Base-by-base conservation (phyloP, 2,113 vertebrate species). In the Fulmarus glacialis region DNA sequence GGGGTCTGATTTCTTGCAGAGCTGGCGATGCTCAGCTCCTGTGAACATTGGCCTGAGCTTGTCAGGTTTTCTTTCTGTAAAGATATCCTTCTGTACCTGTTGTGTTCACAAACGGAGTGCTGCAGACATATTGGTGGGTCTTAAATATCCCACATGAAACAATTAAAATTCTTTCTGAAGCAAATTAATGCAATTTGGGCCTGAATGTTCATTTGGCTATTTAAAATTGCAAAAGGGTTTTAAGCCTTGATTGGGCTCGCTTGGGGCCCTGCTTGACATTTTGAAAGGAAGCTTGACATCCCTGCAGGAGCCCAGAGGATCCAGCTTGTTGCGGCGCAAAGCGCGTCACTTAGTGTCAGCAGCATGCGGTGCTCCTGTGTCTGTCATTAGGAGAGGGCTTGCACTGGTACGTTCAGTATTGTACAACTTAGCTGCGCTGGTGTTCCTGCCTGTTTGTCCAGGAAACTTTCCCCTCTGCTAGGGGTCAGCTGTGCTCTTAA, bases 21-120 rank as follows among this genome's bases (percentile, higher is more conserved):
- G 80, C 24, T 53, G 56, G 4, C 0, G 4, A 5, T 20, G 75
- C 58, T 53, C 15, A 12, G 30, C 45, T 36, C 30, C 34, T 17
- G 12, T 40, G 29, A 40, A 15, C 15, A 0, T 6, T 0, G 2
- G 8, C 30, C 47, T 27, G n/a, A 15, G 3, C 23, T 43, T 12
- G 23, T 5, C 0, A 2, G 68, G 34, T 19, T 56, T 27, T 4
- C 21, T 18, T 45, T 70, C 43, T 45, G 26, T 38, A 38, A 26
- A 17, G 59, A 26, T 36, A 11, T 1, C 59, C 22, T 2, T 8
- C 38, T 43, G 21, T 14, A 9, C 0, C 1, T 8, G 8, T 24
- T 45, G 36, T 5, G 23, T 8, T 70, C 42, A 8, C 42, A 78
- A 18, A 5, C 0, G 3, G 17, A 14, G 22, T 6, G 40, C 64